Percentiles rank a stretch among this genome's conserved stretches.
Conservation (phyloP, 2,113 vertebrate genomes). For the Grallaria varia region DNA sequence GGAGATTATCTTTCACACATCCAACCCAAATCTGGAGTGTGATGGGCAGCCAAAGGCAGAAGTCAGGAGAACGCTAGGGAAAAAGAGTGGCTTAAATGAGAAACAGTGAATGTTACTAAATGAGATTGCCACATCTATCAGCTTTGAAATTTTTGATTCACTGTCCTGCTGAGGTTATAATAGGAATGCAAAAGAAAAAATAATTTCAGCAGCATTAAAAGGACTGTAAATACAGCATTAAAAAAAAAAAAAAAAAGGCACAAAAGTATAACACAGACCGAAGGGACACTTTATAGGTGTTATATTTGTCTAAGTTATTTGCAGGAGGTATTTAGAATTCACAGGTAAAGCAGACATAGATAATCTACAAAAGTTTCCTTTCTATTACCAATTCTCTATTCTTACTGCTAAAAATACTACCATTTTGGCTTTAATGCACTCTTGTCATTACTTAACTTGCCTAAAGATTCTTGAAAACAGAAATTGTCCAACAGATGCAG, state of each 20-base stretch:
- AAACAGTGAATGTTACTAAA: neutral
- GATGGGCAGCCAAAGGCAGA: neutral
- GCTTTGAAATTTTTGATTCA: neutral
- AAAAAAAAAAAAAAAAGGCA: no score
- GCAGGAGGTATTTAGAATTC: neutral
- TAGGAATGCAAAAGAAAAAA: neutral
- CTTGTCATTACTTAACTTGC: neutral
- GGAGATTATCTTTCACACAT: neutral
- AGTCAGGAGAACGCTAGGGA: neutral
- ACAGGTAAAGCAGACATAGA: neutral
- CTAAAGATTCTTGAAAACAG: neutral
- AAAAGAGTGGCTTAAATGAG: neutral
- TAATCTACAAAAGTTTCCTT: neutral
- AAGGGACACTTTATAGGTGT: neutral
- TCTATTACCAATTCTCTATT: neutral
- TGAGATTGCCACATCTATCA: neutral
- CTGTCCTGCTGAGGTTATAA: neutral
- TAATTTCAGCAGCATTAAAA: neutral
- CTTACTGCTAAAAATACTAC: neutral
- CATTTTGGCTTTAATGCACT: neutral
- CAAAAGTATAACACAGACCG: neutral
- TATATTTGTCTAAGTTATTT: neutral
- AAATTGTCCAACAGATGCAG: neutral
- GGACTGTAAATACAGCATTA: neutral
- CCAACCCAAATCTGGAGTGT: neutral